Conservation (phyloP, 1,140 invertebrate genomes). For the Neocloeon triangulifer region DNA sequence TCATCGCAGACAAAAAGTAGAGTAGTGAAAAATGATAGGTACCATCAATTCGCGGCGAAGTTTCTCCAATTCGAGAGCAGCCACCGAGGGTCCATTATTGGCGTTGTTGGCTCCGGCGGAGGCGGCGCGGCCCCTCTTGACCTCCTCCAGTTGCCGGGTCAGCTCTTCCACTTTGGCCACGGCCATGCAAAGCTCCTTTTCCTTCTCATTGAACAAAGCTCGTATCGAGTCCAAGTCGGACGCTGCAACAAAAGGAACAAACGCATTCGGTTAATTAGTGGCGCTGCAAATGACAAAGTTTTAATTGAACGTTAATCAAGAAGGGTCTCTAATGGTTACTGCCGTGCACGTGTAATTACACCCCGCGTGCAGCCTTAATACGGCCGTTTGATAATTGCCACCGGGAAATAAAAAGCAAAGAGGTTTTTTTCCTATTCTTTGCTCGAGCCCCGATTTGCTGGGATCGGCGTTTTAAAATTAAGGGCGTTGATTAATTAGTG, state of each 20-base stretch:
- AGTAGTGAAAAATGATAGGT: too few relatives aligned
- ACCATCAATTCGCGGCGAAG: constrained; percentile 75
- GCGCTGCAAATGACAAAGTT: not conserved
- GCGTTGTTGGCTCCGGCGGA: constrained; percentile 11
- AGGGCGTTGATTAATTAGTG: too few relatives aligned
- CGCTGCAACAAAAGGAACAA: constrained; percentile 28
- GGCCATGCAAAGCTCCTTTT: constrained; percentile 84
- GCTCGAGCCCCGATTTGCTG: too few relatives aligned
- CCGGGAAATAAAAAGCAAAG: too few relatives aligned
- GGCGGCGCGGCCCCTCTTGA: constrained; percentile 40
- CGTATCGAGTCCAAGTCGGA: constrained; percentile 89
- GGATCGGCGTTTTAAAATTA: too few relatives aligned
- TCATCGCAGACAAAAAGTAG: too few relatives aligned
- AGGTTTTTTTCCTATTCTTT: too few relatives aligned
- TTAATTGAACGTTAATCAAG: not conserved
- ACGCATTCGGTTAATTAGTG: not conserved
- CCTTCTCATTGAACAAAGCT: constrained; percentile 90
- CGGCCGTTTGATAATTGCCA: too few relatives aligned
- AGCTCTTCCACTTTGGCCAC: constrained; percentile 89
- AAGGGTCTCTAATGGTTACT: too few relatives aligned
- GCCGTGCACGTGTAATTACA: too few relatives aligned
- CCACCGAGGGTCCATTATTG: constrained; percentile 38
- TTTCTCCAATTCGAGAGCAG: constrained; percentile 71
- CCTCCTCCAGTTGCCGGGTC: constrained; percentile 76
- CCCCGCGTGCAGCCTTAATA: too few relatives aligned